These are phyloP conservation scores for Ploceus nigricollis DNA, from an alignment of 2,113 vertebrate species.

Conservation along the genomic window DNA sequence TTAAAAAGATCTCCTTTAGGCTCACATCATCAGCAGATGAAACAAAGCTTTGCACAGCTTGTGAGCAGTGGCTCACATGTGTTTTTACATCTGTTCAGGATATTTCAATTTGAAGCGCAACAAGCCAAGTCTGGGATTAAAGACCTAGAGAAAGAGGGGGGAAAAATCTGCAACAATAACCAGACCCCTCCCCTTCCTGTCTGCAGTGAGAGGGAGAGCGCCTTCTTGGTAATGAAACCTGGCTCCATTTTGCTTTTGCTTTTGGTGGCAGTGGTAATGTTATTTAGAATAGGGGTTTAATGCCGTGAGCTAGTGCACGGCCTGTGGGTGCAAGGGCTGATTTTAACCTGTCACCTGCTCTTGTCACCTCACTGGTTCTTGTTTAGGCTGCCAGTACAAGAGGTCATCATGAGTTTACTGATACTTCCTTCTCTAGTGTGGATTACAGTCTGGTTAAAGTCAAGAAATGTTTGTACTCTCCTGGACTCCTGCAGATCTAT, in stretches of 20 bases:
- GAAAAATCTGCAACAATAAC: constrained; percentile 49
- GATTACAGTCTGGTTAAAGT: background rate
- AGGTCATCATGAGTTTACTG: background rate
- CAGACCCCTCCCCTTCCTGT: constrained; percentile 54
- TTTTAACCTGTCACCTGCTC: background rate
- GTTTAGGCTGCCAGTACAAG: background rate
- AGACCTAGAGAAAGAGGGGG: constrained; percentile 75
- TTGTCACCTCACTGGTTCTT: background rate
- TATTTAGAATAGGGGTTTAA: background rate
- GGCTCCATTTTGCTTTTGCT: background rate
- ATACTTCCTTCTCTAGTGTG: background rate
- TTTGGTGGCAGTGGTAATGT: background rate
- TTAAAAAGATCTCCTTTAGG: constrained; percentile 99
- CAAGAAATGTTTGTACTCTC: background rate
- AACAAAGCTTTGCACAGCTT: constrained; percentile 94
- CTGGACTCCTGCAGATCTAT: background rate
- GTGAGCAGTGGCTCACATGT: constrained; percentile 88
- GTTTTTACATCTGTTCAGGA: constrained; percentile 99
- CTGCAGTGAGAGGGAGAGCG: background rate
- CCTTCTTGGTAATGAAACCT: background rate
- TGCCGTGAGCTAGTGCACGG: background rate
- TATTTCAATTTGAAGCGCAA: constrained; percentile 97
- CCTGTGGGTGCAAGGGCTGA: background rate
- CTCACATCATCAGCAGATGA: constrained; percentile 93
- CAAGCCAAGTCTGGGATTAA: constrained; percentile 89